Base-by-base conservation (phyloP, 1,140 invertebrate species). In the Diplogasteroides magnus region DNA sequence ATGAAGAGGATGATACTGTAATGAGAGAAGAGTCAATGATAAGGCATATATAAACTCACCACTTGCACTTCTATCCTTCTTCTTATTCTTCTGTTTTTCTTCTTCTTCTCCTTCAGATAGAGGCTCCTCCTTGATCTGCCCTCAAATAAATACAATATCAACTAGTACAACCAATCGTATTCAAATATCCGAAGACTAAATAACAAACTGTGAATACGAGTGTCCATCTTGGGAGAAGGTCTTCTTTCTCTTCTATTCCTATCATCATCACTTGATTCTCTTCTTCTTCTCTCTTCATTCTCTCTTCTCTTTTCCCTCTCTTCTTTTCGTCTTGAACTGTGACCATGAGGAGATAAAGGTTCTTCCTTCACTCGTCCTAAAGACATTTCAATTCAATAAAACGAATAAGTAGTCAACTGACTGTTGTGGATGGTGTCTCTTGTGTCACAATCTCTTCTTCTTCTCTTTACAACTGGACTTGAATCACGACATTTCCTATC, bases 111-210 rank as follows among this genome's bases (percentile, higher is more conserved):
- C 67, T 2, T 61, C 67, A 19, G 67, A 68, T 28, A 56, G 14
- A 2, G 58, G 19, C 32, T 68, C 67, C 25, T 68, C 37, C 31
- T 68, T 66, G 27, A 66, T 66, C 37, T 48, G 6, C 37, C 19
- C 37, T 48, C 37, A 48, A 48, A 48, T 48, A 19, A 48, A 48
- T 48, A 11, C 19, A 48, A 48, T 48, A 48, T 48, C 37, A 48
- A 48, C 37, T 19, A 6, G 37, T 11, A 19, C 19, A 11, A 6
- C 37, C 37, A 6, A 6, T 48, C 37, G 6, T 48, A 11, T 48
- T 48, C 37, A 48, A 48, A 19, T 11, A 19, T 48, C 19, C 6
- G 19, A 48, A 48, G 19, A 48, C 37, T 48, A 48, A 48, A 48
- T 48, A 48, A 6, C 6, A 6, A 48, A 48, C 6, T 6, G 6